Base-by-base conservation (phyloP, 2,888 invertebrate genomes). In the Synergus laeviventris region DNA sequence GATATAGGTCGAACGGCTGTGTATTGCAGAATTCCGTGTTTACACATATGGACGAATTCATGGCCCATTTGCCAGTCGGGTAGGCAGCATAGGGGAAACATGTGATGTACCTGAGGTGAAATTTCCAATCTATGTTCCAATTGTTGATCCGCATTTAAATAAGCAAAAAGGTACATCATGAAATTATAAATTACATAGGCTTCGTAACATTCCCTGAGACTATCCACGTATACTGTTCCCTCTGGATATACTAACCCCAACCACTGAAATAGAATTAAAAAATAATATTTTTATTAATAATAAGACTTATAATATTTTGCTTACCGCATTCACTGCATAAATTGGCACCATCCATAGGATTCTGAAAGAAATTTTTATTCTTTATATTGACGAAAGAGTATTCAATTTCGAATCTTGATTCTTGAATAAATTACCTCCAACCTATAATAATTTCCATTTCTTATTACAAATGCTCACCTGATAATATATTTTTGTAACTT, bases 121-220 rank as follows among this genome's bases (percentile, higher is more conserved):
- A 94, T 93, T 87, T 96, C 96, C 86, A 97, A 92, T 78, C 94
- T 93, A 2, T 95, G 95, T 90, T 97, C 97, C 81, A 98, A 92
- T 89, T 98, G 96, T 92, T 96, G 95, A 88, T 96, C 96, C 86
- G 95, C 94, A 92, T 97, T 96, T 74, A 99, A 92, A 91, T 97
- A 99, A 89, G 97, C 97, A 79, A 98, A 92, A 84, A 99, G 92
- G 90, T 96, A 99, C 87, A 96, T 96, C 97, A 98, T 98, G 89
- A 99, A 99, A 92, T 98, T 98, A 91, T 99, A 98, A 87, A 99
- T 98, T 2, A 98, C 98, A 92, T 98, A 99, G 0, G 98, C 98
- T 92, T 99, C 99, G 89, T 98, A 99, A 90, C 98, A 98, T 92
- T 99, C 98, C 89, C 98, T 93, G 74, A 97, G 91, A 84, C 97